Conservation (phyloP, 2,113 vertebrate species). For the Pelecanus crispus region DNA sequence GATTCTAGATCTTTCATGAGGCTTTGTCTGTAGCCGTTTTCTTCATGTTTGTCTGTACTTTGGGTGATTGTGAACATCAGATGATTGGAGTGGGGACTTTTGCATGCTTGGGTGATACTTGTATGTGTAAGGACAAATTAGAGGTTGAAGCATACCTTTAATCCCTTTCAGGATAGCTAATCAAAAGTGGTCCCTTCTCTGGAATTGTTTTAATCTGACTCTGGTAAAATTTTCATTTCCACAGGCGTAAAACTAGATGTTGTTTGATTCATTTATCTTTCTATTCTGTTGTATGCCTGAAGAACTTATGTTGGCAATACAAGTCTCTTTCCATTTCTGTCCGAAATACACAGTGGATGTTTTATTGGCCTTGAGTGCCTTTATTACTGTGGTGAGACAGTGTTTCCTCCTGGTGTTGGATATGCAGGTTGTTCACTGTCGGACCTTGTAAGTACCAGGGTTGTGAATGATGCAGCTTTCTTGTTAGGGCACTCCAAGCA, state of each 20-base stretch:
- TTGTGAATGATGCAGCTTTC: not conserved
- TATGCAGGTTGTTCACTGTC: not conserved
- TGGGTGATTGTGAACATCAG: not conserved
- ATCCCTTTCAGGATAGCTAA: not conserved
- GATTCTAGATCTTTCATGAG: not conserved
- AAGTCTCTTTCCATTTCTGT: not conserved
- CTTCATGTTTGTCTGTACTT: not conserved
- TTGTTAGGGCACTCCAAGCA: not conserved
- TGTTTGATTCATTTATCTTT: not conserved
- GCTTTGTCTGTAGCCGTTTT: not conserved
- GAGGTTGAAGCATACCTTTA: not conserved
- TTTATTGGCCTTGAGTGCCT: not conserved
- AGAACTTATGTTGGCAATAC: not conserved
- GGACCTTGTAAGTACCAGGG: not conserved
- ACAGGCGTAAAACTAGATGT: not conserved
- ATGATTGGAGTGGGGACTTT: not conserved
- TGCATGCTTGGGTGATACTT: not conserved
- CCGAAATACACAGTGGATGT: not conserved
- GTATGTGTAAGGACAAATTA: not conserved
- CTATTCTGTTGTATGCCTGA: not conserved
- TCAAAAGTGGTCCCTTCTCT: not conserved
- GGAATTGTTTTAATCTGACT: not conserved
- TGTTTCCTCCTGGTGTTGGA: not conserved
- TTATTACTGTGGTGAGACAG: not conserved
- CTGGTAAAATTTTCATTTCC: not conserved